phyloP scores from a whole-genome alignment of 2,113 vertebrate species.

The Syrrhaptes paradoxus region DNA sequence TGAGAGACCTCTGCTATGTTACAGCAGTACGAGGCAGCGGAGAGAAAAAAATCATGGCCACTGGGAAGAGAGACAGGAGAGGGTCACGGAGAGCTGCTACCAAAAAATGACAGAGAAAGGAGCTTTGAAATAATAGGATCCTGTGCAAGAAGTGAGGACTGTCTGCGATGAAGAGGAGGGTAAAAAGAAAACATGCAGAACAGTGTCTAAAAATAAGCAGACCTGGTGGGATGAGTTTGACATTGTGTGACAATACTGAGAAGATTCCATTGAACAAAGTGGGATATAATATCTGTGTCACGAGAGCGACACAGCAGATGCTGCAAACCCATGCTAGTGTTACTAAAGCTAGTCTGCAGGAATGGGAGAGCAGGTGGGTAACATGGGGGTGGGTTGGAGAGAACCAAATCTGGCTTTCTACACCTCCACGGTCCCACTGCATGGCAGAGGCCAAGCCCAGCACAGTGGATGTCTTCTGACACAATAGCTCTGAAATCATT shows the following conservation, averaged over 20 bases:
- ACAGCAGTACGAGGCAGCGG: rapidly evolving
- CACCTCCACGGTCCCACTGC: background rate
- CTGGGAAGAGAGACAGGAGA: background rate
- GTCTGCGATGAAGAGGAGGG: background rate
- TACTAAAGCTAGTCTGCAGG: background rate
- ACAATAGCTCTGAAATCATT: background rate
- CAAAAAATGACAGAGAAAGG: background rate
- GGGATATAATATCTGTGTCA: background rate
- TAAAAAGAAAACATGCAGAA: background rate
- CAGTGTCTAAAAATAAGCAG: background rate
- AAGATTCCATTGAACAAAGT: background rate
- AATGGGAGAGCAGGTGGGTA: background rate
- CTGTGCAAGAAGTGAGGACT: background rate
- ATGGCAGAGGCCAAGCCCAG: background rate
- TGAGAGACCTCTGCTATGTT: rapidly evolving
- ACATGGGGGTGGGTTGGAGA: rapidly evolving
- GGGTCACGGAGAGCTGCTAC: background rate
- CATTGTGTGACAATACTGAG: rapidly evolving
- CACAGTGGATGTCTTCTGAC: background rate
- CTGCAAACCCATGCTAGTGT: background rate
- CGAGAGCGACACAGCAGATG: background rate
- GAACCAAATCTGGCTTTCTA: background rate
- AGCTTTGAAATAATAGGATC: background rate
- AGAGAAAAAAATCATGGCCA: background rate
- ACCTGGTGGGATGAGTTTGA: rapidly evolving